A percentile compares a stretch with the other conserved stretches of the same genome.
phyloP scores from a whole-genome alignment of 1,140 invertebrate species.

The Caenorhabditis briggsae region DNA sequence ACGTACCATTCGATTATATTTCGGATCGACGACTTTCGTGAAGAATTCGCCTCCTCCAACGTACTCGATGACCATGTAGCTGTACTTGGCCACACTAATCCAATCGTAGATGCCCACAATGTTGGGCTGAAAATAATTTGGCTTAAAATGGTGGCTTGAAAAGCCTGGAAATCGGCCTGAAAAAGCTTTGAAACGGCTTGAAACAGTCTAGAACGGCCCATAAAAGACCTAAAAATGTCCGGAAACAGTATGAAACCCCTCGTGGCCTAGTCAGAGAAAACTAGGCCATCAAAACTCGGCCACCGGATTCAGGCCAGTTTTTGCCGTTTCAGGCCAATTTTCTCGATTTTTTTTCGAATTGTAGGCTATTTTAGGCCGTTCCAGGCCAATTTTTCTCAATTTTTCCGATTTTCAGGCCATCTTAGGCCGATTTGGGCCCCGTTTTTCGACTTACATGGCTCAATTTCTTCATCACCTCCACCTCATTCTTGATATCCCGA shows the following conservation, averaged over 20 bases:
- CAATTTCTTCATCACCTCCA: slow-evolving; percentile 41
- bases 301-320: too few species aligned
- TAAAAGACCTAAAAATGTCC: too few species aligned
- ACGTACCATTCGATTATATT: slow-evolving; percentile 20
- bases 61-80: slow-evolving; percentile 37
- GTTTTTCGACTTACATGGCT: slow-evolving; percentile 1
- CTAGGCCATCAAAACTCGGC: neutral
- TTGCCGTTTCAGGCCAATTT: too few species aligned
- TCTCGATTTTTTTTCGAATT: too few species aligned
- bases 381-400: neutral
- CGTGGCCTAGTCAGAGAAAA: too few species aligned
- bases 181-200: too few species aligned
- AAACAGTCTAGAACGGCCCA: too few species aligned
- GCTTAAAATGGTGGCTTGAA: too few species aligned
- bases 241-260: too few species aligned
- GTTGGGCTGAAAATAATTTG: slow-evolving; percentile 26
- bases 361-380: neutral
- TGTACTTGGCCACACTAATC: slow-evolving; percentile 17
- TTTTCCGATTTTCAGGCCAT: neutral
- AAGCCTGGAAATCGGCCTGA: too few species aligned
- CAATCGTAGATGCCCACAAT: slow-evolving; percentile 29
- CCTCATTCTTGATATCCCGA: slow-evolving; percentile 12
- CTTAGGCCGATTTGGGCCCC: neutral
- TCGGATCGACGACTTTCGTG: slow-evolving; percentile 32
- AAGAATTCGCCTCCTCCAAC: slow-evolving; percentile 30